Base-by-base conservation (phyloP, 2,888 invertebrate species). In the Crematogaster levior region DNA sequence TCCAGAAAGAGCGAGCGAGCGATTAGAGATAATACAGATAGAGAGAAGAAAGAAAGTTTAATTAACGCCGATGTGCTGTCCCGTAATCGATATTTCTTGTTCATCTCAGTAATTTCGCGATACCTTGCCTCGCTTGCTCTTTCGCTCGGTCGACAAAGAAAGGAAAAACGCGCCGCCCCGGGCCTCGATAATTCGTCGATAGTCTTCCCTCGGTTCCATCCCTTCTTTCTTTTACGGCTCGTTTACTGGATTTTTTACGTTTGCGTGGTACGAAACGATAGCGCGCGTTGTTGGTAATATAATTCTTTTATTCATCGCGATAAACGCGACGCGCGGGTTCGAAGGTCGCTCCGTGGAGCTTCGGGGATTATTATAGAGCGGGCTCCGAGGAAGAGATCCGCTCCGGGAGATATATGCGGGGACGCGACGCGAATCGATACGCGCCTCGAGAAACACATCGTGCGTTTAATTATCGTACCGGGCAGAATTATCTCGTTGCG, bases 391-490 rank as follows among this genome's bases (percentile, higher is more conserved):
- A 24, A 21, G 40, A 24, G 63, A 66, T 46, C 51, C 43, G 6
- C 43, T 77, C 48, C 30, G 12, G 27, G 53, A 43, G 70, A 68
- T 30, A 40, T 21, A 43, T n/a, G n/a, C 40, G 43, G 53, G 30
- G 40, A 66, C 51, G 21, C 24, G 56, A 46, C 68, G 51, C 58
- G 58, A 73, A 68, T 77, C 77, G 68, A 77, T 77, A 77, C 40
- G 40, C 43, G 40, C 30, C 68, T 77, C 68, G 77, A 46, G 68
- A 77, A 77, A 77, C 56, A 77, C 68, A 77, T 68, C 53, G 56
- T 56, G 68, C 77, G 43, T 77, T 77, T 77, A 77, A 77, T 77
- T 77, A 66, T 77, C 66, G 65, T 65, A 75, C 27, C 75, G 24
- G 24, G 43, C 51, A 68, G 53, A 68, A 77, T 68, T 43, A 68